These are phyloP conservation scores for Heliopora coerulea DNA, from an alignment of 92 coral and sea anemone species.

Conservation along the genomic window DNA sequence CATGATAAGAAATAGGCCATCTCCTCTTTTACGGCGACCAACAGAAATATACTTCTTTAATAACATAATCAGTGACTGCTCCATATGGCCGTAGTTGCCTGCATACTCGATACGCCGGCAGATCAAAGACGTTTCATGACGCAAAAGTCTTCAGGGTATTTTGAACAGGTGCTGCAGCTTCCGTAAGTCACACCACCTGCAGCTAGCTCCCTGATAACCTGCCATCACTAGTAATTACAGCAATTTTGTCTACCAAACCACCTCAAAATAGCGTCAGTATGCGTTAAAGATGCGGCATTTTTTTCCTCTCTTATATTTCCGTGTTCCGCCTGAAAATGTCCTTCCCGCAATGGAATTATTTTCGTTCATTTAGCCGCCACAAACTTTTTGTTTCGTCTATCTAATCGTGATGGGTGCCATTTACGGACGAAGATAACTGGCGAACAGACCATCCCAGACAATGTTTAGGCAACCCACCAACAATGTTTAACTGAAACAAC, in stretches of 20 bases:
- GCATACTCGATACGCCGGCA: slow-evolving; percentile 10
- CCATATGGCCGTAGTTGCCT: not conserved
- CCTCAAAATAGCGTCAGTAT: slow-evolving; percentile 1
- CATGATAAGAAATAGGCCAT: not conserved
- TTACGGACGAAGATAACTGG: not conserved
- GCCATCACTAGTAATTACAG: slow-evolving; percentile 7
- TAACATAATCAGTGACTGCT: not conserved
- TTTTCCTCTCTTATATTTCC: too few species aligned
- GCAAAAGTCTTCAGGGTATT: slow-evolving; percentile 17
- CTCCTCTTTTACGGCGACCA: too few species aligned
- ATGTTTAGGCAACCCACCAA: not conserved
- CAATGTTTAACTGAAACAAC: not conserved
- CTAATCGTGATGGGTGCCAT: not conserved
- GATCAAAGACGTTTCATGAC: slow-evolving; percentile 24
- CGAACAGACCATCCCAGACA: not conserved
- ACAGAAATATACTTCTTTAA: not conserved
- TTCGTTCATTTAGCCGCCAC: too few species aligned
- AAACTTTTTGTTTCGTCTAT: too few species aligned
- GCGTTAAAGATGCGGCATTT: not conserved
- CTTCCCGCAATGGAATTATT: too few species aligned
- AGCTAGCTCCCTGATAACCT: not conserved
- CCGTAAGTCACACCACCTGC: slow-evolving; percentile 7
- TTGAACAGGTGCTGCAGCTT: slow-evolving; percentile 21
- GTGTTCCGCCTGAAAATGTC: too few species aligned
- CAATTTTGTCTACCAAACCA: slow-evolving; percentile 3